Conservation (phyloP, 2,888 invertebrate species). For the Himalopsyche japonica region DNA sequence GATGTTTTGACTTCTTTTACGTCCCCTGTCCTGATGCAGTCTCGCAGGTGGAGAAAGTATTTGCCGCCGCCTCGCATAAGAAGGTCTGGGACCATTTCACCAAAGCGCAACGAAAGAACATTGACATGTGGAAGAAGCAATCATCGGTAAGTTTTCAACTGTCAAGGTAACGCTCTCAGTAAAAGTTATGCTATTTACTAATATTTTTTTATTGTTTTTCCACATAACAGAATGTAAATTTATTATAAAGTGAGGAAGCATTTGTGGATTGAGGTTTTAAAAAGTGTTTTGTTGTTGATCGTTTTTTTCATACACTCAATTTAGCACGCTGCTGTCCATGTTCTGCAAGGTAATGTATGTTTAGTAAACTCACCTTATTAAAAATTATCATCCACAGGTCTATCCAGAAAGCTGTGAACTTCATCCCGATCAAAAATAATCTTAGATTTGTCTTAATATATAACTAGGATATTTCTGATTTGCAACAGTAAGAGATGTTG, state of each 20-base stretch:
- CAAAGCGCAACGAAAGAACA: conserved; percentile 98
- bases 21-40: conserved; percentile 62
- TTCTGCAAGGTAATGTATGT: background rate
- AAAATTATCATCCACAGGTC: too few relatives aligned
- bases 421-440: too few relatives aligned
- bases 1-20: conserved; percentile 35
- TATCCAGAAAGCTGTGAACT: too few relatives aligned
- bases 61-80: conserved; percentile 93
- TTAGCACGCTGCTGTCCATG: background rate
- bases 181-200: background rate
- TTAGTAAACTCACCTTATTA: background rate
- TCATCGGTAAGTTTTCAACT: conserved; percentile 48
- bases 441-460: too few relatives aligned
- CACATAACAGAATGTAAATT: background rate
- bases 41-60: conserved; percentile 98
- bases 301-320: background rate
- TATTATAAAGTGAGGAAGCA: background rate
- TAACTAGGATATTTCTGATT: too few relatives aligned
- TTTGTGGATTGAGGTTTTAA: background rate
- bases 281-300: background rate
- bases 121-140: conserved; percentile 93
- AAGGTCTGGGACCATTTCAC: conserved; percentile 99
- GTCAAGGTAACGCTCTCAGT: background rate
- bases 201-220: background rate
- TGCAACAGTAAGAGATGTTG: too few relatives aligned